These are phyloP conservation scores for Naja naja DNA, from an alignment of 2,113 vertebrate genomes.

Conservation along the genomic window DNA sequence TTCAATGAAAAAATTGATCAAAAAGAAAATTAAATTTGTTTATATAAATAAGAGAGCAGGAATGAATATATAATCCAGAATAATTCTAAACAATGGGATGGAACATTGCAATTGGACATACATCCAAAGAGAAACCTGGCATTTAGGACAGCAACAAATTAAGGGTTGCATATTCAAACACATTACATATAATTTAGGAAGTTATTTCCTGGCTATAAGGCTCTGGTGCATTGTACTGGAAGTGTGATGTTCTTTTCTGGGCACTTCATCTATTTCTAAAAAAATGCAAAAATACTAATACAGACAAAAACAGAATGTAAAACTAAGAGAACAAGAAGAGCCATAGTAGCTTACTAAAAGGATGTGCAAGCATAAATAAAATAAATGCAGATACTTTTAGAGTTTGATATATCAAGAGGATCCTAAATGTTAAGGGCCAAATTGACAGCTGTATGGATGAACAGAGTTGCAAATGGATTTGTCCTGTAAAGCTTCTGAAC, in stretches of 20 bases:
- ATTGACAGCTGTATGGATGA: not conserved
- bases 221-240: conserved; percentile 29
- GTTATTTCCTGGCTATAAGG: conserved; percentile 6
- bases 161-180: conserved; percentile 34
- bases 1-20: conserved; percentile 35
- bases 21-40: conserved; percentile 29
- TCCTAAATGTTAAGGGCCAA: not conserved
- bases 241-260: conserved; percentile 12
- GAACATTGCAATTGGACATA: conserved; percentile 1
- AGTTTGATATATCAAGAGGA: not conserved
- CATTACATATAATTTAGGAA: conserved; percentile 3
- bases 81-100: conserved; percentile 1
- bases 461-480: not conserved
- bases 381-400: not conserved
- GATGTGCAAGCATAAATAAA: not conserved
- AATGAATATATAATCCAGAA: not conserved
- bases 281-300: not conserved
- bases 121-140: not conserved
- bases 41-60: not conserved
- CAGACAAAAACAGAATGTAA: not conserved
- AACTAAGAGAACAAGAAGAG: not conserved
- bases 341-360: not conserved
- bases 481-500: not conserved
- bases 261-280: conserved; percentile 16
- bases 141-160: not conserved